Evolutionary conservation across 1,140 invertebrate species (phyloP), one percentile per base, ranked within the genome.

Genomic region (Chironomus striatipennis): DNA sequence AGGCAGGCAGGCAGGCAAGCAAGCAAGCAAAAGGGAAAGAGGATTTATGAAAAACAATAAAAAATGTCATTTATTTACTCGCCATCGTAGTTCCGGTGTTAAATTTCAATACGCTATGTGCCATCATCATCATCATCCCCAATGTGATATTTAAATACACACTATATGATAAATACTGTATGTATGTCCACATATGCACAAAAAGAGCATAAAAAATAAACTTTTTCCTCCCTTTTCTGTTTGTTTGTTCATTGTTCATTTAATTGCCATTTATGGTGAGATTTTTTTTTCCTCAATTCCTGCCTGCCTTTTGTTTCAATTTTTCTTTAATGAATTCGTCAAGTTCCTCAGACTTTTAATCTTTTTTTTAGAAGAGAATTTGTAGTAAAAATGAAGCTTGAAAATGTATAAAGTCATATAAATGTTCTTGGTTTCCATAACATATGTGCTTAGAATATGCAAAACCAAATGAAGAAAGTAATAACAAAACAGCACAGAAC

Each of bases 11-110:
- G 15, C 15, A 47, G 9, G 43, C 43, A 8, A 12, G 43, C 5
- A 0, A n/a, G 47, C n/a, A 57, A n/a, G n/a, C 0, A 15, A 12
- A 15, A 57, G n/a, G 15, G 43, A 57, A 57, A 57, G 47, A 57
- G 47, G 47, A 57, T 57, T 57, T 57, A 10, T 57, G 47, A 57
- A 57, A 57, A 57, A 57, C 47, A 57, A 57, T 57, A 57, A 57
- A 57, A 57, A 57, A 57, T 57, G 47, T n/a, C 47, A 57, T 57
- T 57, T 57, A 57, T 57, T 57, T 57, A n/a, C 47, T 57, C 47
- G 47, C 47, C 47, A 57, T 57, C 47, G 12, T n/a, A 57, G 47
- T 57, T 57, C 47, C 47, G 47, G 47, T 57, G 47, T 57, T 12
- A 57, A 57, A 57, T 57, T 57, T 57, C 12, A 57, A 57, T 57